phyloP scores from a whole-genome alignment of 2,113 vertebrate species.

The Psophia crepitans region DNA sequence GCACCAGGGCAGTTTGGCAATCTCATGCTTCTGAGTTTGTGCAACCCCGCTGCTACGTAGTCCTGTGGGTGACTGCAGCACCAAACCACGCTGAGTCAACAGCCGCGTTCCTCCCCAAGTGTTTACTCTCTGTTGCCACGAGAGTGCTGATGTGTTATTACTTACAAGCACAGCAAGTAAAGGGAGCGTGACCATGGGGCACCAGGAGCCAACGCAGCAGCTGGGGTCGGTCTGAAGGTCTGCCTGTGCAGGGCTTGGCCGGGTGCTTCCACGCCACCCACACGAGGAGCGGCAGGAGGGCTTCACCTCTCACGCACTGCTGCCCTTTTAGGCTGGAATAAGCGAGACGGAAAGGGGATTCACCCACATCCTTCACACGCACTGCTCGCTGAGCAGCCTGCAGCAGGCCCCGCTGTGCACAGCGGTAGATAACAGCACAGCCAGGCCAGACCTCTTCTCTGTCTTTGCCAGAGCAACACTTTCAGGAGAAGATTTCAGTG shows the following conservation, averaged over 20 bases:
- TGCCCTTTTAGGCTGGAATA: background rate
- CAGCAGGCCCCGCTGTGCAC: background rate
- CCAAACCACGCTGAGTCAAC: background rate
- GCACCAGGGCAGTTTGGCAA: background rate
- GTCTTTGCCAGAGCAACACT: background rate
- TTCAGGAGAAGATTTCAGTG: background rate
- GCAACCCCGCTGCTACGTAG: background rate
- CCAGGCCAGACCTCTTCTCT: background rate
- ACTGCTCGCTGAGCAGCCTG: background rate
- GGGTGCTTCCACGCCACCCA: background rate
- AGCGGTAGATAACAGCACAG: background rate
- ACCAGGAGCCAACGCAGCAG: background rate
- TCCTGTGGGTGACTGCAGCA: background rate
- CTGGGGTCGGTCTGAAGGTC: background rate
- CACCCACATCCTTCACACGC: background rate
- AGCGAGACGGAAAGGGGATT: background rate
- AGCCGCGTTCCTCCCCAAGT: background rate
- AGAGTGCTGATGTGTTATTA: background rate
- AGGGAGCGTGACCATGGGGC: background rate
- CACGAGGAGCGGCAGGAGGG: background rate
- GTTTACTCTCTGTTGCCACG: background rate
- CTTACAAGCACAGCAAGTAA: background rate
- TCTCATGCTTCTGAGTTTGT: background rate
- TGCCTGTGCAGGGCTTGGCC: fast-evolving
- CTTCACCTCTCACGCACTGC: background rate